Percentiles rank a stretch among this genome's conserved stretches.
Conservation (phyloP, 53 echinoderm and acorn worm species). For the Astropecten irregularis region DNA sequence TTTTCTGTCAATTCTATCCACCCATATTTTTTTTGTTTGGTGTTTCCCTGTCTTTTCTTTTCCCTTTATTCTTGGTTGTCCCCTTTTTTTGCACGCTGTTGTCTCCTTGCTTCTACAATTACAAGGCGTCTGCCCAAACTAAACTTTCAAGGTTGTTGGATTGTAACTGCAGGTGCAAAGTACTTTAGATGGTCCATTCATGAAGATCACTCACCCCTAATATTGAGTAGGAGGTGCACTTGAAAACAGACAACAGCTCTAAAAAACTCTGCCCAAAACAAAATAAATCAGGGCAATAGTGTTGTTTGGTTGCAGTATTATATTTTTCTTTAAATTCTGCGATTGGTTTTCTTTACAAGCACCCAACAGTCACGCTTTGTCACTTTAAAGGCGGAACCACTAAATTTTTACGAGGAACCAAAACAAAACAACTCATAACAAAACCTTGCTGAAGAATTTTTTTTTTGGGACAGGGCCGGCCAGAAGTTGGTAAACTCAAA, state of each 20-base stretch:
- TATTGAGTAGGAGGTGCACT: background rate
- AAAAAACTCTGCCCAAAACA: too few relatives aligned
- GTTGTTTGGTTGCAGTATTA: too few relatives aligned
- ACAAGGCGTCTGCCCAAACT: background rate
- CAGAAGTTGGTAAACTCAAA: too few relatives aligned
- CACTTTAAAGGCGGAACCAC: background rate
- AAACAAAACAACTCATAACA: conserved; percentile 31
- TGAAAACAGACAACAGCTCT: background rate
- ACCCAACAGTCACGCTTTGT: background rate
- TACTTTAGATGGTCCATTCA: background rate
- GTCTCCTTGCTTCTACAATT: background rate
- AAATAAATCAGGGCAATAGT: too few relatives aligned
- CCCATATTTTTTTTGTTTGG: background rate
- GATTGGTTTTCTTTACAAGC: too few relatives aligned
- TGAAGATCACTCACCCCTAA: conserved; percentile 18
- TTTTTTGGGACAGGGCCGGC: too few relatives aligned
- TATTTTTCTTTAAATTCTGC: too few relatives aligned
- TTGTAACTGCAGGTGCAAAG: conserved; percentile 14
- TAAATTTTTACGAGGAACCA: conserved; percentile 20
- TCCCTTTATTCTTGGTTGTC: background rate
- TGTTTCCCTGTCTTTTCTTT: background rate
- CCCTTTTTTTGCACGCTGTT: conserved; percentile 8
- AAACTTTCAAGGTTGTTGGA: background rate
- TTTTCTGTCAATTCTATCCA: too few relatives aligned
- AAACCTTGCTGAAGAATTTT: too few relatives aligned